Conservation (phyloP, 2,113 vertebrate species). For the Cheirogaleus medius region DNA sequence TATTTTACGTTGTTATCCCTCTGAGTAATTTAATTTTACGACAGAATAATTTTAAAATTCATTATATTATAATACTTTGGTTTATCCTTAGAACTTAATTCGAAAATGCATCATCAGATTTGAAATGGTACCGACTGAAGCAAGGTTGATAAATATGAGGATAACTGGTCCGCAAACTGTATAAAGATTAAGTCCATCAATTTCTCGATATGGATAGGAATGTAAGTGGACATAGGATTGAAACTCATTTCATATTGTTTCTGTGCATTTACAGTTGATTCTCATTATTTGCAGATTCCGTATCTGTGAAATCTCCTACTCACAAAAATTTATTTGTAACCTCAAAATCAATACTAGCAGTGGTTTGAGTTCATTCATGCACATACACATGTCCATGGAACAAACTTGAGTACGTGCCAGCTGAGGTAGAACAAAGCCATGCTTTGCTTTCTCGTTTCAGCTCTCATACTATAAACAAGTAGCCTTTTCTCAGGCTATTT, state of each 20-base stretch:
- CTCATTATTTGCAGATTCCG: neutral
- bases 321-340: neutral
- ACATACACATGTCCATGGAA: neutral
- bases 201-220: neutral
- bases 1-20: constrained; percentile 48
- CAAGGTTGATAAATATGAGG: neutral
- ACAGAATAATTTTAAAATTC: constrained; percentile 34
- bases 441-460: neutral
- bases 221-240: neutral
- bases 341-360: neutral
- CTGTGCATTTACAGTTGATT: neutral
- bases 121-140: neutral
- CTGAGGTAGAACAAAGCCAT: neutral
- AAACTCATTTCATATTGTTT: neutral
- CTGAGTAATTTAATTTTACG: constrained; percentile 55
- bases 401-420: neutral
- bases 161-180: neutral
- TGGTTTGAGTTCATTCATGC: neutral
- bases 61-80: neutral
- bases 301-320: neutral
- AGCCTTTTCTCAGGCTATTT: neutral
- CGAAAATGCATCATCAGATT: neutral
- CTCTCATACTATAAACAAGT: neutral
- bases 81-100: constrained; percentile 27
- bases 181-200: neutral